These are phyloP conservation scores for Choloepus hoffmanni DNA, from an alignment of 2,113 vertebrate genomes.

Conservation along the genomic window DNA sequence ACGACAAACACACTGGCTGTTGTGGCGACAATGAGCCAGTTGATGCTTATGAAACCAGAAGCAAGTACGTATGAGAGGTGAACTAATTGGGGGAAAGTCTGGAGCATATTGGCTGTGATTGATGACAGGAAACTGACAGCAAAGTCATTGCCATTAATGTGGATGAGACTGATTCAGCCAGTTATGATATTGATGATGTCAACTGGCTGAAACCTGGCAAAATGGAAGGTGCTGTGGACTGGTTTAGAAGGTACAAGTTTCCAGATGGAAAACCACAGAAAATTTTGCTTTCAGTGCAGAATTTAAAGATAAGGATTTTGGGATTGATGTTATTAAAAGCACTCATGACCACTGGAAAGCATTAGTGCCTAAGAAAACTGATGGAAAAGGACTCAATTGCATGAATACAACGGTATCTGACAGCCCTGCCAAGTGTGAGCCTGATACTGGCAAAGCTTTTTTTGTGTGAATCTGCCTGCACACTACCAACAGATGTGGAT, in stretches of 20 bases:
- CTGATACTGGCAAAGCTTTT: conserved; percentile 79
- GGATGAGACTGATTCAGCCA: conserved; percentile 93
- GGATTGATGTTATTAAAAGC: conserved; percentile 84
- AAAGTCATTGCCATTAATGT: conserved; percentile 96
- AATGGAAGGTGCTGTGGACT: conserved; percentile 95
- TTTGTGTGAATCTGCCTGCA: conserved; percentile 77
- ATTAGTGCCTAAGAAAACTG: conserved; percentile 85
- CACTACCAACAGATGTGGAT: conserved; percentile 86
- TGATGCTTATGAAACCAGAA: conserved; percentile 90
- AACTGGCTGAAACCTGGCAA: conserved; percentile 94
- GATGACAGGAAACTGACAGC: conserved; percentile 99
- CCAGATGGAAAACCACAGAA: conserved; percentile 99
- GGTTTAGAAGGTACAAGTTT: conserved; percentile 98
- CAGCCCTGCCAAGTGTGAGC: conserved; percentile 82
- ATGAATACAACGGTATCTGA: conserved; percentile 80
- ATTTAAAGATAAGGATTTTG: conserved; percentile 95
- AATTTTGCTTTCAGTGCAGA: conserved; percentile 95
- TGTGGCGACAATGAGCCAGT: conserved; percentile 95
- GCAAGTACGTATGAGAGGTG: conserved; percentile 93
- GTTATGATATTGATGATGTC: conserved; percentile 93
- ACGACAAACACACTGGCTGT: conserved; percentile 93
- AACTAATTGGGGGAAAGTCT: conserved; percentile 93
- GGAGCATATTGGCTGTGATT: conserved; percentile 95
- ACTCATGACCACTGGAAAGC: conserved; percentile 89
- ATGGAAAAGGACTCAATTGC: conserved; percentile 86